These are phyloP conservation scores for Bothrops alternatus DNA, from an alignment of 2,797 vertebrate species.

Conservation along the genomic window DNA sequence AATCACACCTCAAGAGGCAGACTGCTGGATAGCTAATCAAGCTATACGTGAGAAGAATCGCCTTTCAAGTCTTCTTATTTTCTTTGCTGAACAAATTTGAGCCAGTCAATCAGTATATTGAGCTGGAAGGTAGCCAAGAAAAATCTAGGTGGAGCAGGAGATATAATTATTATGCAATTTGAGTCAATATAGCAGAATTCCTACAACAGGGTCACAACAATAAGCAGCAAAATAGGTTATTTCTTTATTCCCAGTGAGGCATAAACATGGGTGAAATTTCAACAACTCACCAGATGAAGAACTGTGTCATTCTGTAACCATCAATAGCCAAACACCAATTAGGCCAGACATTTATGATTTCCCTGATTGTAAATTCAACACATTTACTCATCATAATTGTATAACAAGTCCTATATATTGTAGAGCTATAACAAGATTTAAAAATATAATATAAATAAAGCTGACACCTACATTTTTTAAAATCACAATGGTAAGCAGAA, in stretches of 20 bases:
- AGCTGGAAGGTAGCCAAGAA: conserved; percentile 28
- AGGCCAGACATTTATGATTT: neutral
- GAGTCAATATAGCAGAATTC: neutral
- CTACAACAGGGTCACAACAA: neutral
- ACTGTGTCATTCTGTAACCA: neutral
- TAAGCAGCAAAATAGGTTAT: neutral
- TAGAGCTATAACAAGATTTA: neutral
- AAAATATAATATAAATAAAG: neutral
- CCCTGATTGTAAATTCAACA: neutral
- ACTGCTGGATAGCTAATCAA: conserved; percentile 47
- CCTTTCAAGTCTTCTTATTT: conserved; percentile 31
- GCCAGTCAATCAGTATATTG: conserved; percentile 11
- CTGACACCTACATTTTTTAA: neutral
- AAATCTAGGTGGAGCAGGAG: conserved; percentile 29
- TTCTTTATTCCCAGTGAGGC: conserved; percentile 33
- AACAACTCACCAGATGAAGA: neutral
- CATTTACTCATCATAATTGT: neutral
- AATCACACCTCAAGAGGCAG: conserved; percentile 26
- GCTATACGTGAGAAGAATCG: conserved; percentile 33
- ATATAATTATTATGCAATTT: rapidly evolving
- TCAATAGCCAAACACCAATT: conserved; percentile 23
- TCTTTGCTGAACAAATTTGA: conserved; percentile 33
- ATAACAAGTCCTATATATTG: neutral
- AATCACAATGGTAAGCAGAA: neutral
- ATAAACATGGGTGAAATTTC: conserved; percentile 17